Percentiles rank a stretch among this genome's conserved stretches.
Evolutionary conservation across 2,797 vertebrate species (phyloP).

Genomic region (Gadopsis bispinosus): DNA sequence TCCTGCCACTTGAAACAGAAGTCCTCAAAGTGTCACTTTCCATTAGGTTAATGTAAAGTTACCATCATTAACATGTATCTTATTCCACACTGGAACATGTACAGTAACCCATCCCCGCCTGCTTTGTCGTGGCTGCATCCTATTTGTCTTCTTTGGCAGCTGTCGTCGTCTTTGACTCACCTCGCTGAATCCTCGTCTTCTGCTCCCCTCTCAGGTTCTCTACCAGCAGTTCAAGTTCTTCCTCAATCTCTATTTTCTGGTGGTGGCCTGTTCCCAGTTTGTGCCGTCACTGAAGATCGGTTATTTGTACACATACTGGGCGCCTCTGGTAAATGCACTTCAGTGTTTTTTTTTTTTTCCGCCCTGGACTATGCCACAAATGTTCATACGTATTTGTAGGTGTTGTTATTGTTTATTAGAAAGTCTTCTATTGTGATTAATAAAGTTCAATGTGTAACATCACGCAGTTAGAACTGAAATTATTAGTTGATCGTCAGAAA

Average conservation of each 20-base stretch:
- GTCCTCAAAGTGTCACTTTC: conserved; percentile 58
- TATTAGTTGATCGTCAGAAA: not conserved
- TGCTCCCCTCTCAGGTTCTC: conserved; percentile 90
- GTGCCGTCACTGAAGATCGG: conserved; percentile 96
- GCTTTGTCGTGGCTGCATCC: conserved; percentile 31
- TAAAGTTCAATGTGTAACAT: not conserved
- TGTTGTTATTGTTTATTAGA: not conserved
- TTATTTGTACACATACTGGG: conserved; percentile 99
- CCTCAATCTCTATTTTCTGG: conserved; percentile 98
- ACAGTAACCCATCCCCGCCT: conserved; percentile 50
- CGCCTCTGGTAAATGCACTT: conserved; percentile 91
- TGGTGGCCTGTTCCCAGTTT: conserved; percentile 98
- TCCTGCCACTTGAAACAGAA: conserved; percentile 36
- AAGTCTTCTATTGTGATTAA: not conserved
- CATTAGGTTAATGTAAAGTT: conserved; percentile 73
- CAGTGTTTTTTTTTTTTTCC: no score
- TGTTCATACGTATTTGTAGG: not conserved
- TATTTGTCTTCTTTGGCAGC: conserved; percentile 44
- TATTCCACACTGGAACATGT: conserved; percentile 33
- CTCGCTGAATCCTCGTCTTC: conserved; percentile 29
- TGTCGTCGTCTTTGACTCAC: conserved; percentile 48
- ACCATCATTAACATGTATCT: conserved; percentile 55
- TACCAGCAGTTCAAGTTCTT: conserved; percentile 99
- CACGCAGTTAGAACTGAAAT: not conserved
- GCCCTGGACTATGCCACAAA: not conserved